Evolutionary conservation across 2,888 invertebrate genomes (phyloP), one percentile per base, ranked within the genome.

Genomic region (Hipparchia sbordonii): DNA sequence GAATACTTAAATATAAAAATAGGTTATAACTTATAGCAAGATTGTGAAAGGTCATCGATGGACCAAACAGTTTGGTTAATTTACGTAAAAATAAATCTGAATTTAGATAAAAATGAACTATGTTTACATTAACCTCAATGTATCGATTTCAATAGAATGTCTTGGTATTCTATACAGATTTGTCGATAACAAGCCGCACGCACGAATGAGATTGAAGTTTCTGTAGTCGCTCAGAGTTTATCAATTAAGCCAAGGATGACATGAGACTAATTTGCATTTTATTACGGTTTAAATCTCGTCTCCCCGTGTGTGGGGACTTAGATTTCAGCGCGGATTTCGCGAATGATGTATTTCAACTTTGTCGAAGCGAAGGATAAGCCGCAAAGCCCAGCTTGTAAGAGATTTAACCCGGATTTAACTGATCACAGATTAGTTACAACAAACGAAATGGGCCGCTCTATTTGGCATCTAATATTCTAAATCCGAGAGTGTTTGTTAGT

Each of bases 221-320:
- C 7, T 66, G 45, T 57, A 46, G 46, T 13, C 67, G 67, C 67
- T 67, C 13, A 23, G 46, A 8, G 67, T 57, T 57, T 57, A 46
- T 67, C 12, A 67, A 45, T 57, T 45, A 12, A 13, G 4, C 23
- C 12, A 46, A 12, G 46, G 67, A 66, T 67, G 67, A 56, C 57
- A 46, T 57, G 57, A 46, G 59, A 59, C 68, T 68, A 60, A 68
- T 68, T 68, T 68, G 59, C 68, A 68, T 68, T 68, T 60, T 68
- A 68, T 68, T 68, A 68, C 68, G 59, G 68, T 33, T 68, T 68
- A 60, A 68, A 68, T 60, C 68, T 51, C 68, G 48, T 51, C 51
- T 23, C 60, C 33, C 13, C 57, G 68, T 60, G 68, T 68, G 68
- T 59, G 67, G 46, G 33, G 67, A 60, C 68, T 60, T 68, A 68